Base-by-base conservation (phyloP, 2,113 vertebrate genomes). In the Oceanites oceanicus region DNA sequence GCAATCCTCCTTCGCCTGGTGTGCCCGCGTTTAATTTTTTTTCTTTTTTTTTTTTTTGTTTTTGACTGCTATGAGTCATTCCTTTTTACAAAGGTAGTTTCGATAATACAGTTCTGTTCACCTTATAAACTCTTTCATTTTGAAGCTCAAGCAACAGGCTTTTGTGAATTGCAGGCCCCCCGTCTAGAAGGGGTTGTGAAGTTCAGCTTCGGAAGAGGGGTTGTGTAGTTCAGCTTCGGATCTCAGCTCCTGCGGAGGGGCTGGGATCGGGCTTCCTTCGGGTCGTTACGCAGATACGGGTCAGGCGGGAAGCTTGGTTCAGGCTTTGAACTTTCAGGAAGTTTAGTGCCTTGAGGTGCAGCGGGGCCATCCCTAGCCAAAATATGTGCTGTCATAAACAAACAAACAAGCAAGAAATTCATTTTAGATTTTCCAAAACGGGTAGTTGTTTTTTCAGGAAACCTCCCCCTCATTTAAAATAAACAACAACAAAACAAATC, bases 231-330 rank as follows among this genome's bases (percentile, higher is more conserved):
- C 25, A 42, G n/a, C 42, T 80, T 66, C 1, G 13, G 55, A 47
- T 53, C 26, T 21, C 45, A 49, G 22, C 14, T 73, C 29, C 56
- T 30, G 52, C 0, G 1, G 76, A 76, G 52, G 20, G 44, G 23
- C 86, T 72, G 68, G 30, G 17, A 29, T 15, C 3, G 0, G 36
- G 40, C 47, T 83, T 68, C 4, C 1, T 49, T 30, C 9, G 1
- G 7, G 34, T 26, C 5, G 0, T 72, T 71, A 19, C 1, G 18
- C 29, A 25, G 9, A 34, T 17, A 21, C 0, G 2, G 58, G 9
- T 44, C 58, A 66, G 70, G 32, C 2, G 3, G 53, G 45, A 88
- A 47, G 29, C 26, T 44, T 56, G 27, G 12, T 68, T 74, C 34
- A 45, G 18, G 47, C 40, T 58, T 10, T 73, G 71, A 88, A 59